These are phyloP conservation scores for Drosophila repleta DNA, from an alignment of 1,140 invertebrate species.

Conservation along the genomic window DNA sequence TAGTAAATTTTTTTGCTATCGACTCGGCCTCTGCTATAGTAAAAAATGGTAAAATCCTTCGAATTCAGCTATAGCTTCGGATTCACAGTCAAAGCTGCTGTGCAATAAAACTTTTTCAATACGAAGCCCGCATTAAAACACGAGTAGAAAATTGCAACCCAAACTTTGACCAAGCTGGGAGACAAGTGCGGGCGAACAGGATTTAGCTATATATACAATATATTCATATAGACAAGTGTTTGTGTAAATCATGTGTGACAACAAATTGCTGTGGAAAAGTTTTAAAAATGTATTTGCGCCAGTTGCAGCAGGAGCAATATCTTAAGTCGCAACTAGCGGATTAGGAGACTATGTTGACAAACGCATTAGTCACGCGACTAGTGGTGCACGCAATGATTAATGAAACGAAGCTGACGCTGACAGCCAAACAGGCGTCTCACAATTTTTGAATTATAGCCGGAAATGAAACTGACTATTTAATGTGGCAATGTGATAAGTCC, in stretches of 20 bases:
- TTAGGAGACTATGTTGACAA: constrained; percentile 32
- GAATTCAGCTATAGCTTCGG: too few relatives aligned
- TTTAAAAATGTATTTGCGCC: constrained; percentile 62
- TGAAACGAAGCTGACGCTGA: constrained; percentile 40
- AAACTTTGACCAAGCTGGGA: constrained; percentile 66
- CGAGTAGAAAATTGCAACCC: constrained; percentile 68
- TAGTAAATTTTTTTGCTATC: too few relatives aligned
- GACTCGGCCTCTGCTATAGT: too few relatives aligned
- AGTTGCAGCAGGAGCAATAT: constrained; percentile 39
- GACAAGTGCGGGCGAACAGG: constrained; percentile 11
- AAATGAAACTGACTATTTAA: constrained; percentile 46
- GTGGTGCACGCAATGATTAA: constrained; percentile 27
- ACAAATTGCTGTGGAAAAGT: constrained; percentile 67
- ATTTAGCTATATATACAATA: background rate
- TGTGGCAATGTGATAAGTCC: constrained; percentile 72
- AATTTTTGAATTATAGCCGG: constrained; percentile 50
- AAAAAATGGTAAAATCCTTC: too few relatives aligned
- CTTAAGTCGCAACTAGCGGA: constrained; percentile 15
- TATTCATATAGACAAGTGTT: background rate
- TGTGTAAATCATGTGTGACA: constrained; percentile 54
- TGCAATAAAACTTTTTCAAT: constrained; percentile 80
- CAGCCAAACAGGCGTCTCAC: constrained; percentile 22
- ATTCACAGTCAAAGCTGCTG: constrained; percentile 44
- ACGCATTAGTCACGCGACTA: constrained; percentile 69
- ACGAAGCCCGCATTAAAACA: constrained; percentile 65